phyloP scores from a whole-genome alignment of 2,113 vertebrate genomes.

The Oncorhynchus nerka region DNA sequence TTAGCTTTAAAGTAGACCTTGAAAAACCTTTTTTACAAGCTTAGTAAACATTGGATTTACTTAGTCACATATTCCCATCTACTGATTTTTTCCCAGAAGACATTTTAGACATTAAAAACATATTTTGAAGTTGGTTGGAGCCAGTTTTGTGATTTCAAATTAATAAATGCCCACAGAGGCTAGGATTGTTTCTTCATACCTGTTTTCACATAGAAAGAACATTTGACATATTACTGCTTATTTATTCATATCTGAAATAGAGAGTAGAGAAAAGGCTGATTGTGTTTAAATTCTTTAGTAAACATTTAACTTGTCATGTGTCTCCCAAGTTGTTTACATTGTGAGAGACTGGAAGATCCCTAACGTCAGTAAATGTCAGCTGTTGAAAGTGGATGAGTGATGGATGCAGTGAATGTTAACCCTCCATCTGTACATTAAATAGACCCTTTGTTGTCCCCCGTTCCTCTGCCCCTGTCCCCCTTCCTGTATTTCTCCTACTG shows the following conservation, averaged over 20 bases:
- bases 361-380: conserved; percentile 59
- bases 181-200: background rate
- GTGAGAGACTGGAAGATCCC: conserved; percentile 12
- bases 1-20: background rate
- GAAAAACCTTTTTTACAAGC: background rate
- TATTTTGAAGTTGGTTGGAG: background rate
- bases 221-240: background rate
- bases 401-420: conserved; percentile 38
- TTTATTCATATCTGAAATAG: background rate
- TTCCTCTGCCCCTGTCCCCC: conserved; percentile 1
- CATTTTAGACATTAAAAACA: background rate
- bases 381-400: conserved; percentile 43
- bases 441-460: background rate
- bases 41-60: background rate
- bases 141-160: background rate
- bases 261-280: background rate
- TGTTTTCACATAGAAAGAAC: background rate
- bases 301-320: conserved; percentile 30
- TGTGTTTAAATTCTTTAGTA: background rate
- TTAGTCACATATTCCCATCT: background rate
- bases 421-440: conserved; percentile 57
- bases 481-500: background rate
- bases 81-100: background rate
- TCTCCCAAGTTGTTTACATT: conserved; percentile 41
- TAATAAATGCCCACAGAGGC: background rate